phyloP scores from a whole-genome alignment of 2,797 vertebrate genomes.

The Argentina silus region DNA sequence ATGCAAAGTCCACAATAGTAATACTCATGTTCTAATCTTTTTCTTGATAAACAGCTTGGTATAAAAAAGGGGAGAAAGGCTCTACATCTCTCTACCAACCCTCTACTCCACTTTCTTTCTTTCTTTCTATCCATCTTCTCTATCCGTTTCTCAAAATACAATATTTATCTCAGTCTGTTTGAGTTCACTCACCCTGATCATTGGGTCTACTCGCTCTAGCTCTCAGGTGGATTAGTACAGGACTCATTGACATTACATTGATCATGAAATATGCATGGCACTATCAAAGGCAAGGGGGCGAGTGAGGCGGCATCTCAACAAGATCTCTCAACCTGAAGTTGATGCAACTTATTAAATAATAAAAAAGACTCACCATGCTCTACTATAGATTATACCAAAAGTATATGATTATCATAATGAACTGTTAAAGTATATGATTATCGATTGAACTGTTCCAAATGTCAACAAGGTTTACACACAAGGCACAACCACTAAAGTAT shows the following conservation, averaged over 20 bases:
- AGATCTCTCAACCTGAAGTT: constrained; percentile 55
- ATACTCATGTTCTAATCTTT: not conserved
- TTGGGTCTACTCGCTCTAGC: constrained; percentile 65
- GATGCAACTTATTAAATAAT: constrained; percentile 59
- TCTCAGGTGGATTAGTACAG: constrained; percentile 71
- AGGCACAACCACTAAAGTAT: not conserved
- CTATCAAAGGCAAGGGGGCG: constrained; percentile 72
- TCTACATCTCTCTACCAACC: constrained; percentile 39
- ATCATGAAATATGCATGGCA: constrained; percentile 80
- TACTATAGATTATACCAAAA: constrained; percentile 14
- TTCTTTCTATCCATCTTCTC: constrained; percentile 43
- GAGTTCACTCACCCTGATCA: constrained; percentile 75
- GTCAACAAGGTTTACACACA: not conserved
- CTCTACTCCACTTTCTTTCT: constrained; percentile 33
- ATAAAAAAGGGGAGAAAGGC: constrained; percentile 7
- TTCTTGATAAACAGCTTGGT: constrained; percentile 29
- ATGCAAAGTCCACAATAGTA: not conserved
- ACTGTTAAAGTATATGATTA: too few species aligned
- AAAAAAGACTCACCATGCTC: constrained; percentile 20
- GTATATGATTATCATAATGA: too few species aligned
- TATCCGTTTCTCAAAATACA: constrained; percentile 60
- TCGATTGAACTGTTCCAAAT: not conserved
- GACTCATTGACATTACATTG: constrained; percentile 78
- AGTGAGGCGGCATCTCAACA: constrained; percentile 63
- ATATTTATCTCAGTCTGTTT: constrained; percentile 76